phyloP scores from a whole-genome alignment of 37 sponge, comb jelly and placozoan genomes.

The Spongilla lacustris region DNA sequence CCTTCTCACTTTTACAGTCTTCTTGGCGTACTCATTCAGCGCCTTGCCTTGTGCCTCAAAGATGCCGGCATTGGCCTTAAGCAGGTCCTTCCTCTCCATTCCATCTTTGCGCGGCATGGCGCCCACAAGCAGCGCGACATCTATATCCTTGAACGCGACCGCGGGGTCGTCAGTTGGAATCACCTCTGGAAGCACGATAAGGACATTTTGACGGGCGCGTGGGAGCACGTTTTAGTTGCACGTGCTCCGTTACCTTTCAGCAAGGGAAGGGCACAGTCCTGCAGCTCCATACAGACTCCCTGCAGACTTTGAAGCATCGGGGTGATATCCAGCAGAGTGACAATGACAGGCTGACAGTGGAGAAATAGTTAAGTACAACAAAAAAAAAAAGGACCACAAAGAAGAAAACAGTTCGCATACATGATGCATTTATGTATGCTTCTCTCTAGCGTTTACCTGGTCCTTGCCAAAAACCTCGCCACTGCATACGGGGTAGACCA shows the following conservation, averaged over 20 bases:
- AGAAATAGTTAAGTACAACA: background rate
- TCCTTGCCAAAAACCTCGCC: constrained; percentile 96
- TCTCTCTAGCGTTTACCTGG: constrained; percentile 52
- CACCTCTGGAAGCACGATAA: constrained; percentile 55
- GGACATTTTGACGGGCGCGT: no score
- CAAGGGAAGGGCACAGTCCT: constrained; percentile 92
- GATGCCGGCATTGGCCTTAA: constrained; percentile 92
- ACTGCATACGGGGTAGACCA: constrained; percentile 83
- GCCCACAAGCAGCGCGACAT: constrained; percentile 94
- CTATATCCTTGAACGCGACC: constrained; percentile 88
- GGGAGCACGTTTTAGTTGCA: no score
- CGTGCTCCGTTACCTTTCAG: constrained; percentile 66
- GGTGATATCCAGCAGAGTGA: constrained; percentile 90
- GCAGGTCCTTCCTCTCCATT: constrained; percentile 95
- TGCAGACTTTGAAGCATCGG: constrained; percentile 78
- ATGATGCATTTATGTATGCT: background rate
- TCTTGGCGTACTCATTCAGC: constrained; percentile 88
- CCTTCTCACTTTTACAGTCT: constrained; percentile 90
- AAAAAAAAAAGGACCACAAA: background rate
- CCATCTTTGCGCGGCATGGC: constrained; percentile 95
- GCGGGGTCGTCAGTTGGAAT: constrained; percentile 81
- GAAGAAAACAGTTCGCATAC: background rate
- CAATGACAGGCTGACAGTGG: constrained; percentile 63
- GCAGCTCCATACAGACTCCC: constrained; percentile 97
- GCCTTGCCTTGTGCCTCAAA: constrained; percentile 92